Evolutionary conservation across 2,113 vertebrate genomes (phyloP), one percentile per base, ranked within the genome.

Genomic region (Nothocercus nigrocapillus): DNA sequence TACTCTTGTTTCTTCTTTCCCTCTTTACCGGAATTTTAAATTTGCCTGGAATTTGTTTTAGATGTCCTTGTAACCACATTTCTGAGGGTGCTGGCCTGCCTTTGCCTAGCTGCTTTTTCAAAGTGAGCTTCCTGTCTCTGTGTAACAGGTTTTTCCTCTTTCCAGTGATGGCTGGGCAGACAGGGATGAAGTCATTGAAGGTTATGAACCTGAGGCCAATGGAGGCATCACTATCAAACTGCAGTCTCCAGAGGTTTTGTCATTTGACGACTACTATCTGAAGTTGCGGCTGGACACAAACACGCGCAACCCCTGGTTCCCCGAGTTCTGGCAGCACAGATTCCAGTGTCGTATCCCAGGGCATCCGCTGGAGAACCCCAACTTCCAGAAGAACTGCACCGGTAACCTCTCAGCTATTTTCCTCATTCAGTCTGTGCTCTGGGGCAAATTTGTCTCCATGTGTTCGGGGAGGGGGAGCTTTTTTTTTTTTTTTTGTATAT

Each of bases 161-260:
- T 97, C 42, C 88, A 99, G 99, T 97, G 99, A 99, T 1, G 99
- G 99, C 32, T 99, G 99, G 99, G 99, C 99, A 58, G 99, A 99
- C 97, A 99, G 99, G 85, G 98, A 99, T 79, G 99, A 99, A 98
- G 99, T 99, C 64, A 99, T 99, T 72, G 99, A 99, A 97, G 99
- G 99, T 18, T 99, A 98, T 3, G 99, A 99, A 94, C 98, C 98
- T 44, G 99, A 99, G 97, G 99, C 99, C 22, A 99, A 99, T 3
- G 99, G 99, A 58, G 99, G 99, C 49, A 99, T 99, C 97, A 99
- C 99, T 6, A 99, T 99, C 97, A 99, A 99, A 95, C 98, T 99
- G 62, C 99, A 99, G 79, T 99, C 99, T 38, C 98, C 98, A 42
- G 98, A 99, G 92, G 99, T 99, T 79, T 98, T 98, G 93, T 98